Conservation (phyloP, 2,113 vertebrate species). For the Leucopsar rothschildi region DNA sequence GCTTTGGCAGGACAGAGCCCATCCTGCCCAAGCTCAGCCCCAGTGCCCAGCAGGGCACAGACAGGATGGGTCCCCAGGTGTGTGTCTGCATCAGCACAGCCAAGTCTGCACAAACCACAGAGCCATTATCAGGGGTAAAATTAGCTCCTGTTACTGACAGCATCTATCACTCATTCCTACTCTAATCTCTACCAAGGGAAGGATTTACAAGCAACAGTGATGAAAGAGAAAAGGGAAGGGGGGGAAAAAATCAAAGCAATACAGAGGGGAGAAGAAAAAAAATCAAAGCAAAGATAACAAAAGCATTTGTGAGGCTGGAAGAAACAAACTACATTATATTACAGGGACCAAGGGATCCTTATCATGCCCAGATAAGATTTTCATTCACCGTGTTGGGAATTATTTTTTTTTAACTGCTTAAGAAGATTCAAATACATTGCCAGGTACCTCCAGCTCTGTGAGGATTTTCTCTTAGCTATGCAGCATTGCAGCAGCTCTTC, state of each 20-base stretch:
- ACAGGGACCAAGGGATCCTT: constrained; percentile 53
- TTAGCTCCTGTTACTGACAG: constrained; percentile 70
- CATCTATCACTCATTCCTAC: constrained; percentile 66
- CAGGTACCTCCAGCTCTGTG: neutral
- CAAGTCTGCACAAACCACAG: constrained; percentile 39
- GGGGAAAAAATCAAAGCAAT: neutral
- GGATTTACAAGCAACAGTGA: constrained; percentile 69
- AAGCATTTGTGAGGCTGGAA: constrained; percentile 54
- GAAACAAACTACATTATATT: constrained; percentile 60
- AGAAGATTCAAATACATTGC: constrained; percentile 8
- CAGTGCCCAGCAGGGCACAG: neutral
- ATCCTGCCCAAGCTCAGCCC: neutral
- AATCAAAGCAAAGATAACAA: constrained; percentile 64
- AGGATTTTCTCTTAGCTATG: neutral
- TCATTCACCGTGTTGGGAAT: neutral
- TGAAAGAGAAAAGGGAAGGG: constrained; percentile 48
- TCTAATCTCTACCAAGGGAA: constrained; percentile 72
- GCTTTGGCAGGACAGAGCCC: neutral
- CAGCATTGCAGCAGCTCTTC: neutral
- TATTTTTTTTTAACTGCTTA: constrained; percentile 19
- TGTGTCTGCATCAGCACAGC: neutral
- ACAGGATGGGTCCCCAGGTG: neutral
- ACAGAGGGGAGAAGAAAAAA: constrained; percentile 14
- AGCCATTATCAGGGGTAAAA: constrained; percentile 67
- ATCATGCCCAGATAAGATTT: constrained; percentile 61